Conservation (phyloP, 2,113 vertebrate genomes). For the Pangasianodon gigas region DNA sequence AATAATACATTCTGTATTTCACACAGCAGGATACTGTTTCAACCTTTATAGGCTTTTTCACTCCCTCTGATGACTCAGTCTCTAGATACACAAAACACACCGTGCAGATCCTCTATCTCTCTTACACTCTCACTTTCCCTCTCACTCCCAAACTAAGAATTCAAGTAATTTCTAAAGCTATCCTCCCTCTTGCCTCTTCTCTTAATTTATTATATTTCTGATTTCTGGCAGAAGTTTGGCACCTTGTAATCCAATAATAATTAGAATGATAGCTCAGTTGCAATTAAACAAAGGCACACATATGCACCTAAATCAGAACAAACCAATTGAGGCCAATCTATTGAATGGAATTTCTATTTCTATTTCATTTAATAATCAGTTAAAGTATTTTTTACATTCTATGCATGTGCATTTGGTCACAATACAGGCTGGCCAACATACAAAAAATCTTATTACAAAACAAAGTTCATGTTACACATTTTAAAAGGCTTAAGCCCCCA, state of each 20-base stretch:
- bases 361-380: not conserved
- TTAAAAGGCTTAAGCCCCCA: not conserved
- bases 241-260: not conserved
- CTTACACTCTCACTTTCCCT: not conserved
- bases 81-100: not conserved
- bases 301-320: not conserved
- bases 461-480: not conserved
- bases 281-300: not conserved
- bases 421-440: not conserved
- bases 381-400: not conserved
- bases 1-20: not conserved
- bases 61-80: not conserved
- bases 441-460: not conserved
- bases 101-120: not conserved
- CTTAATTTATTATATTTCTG: not conserved
- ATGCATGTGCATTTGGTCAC: not conserved
- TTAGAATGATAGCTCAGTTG: not conserved
- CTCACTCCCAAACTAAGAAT: not conserved
- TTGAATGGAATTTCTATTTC: not conserved
- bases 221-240: not conserved
- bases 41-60: not conserved
- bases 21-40: not conserved
- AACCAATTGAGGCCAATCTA: not conserved
- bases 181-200: not conserved
- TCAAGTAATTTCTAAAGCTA: not conserved